Base-by-base conservation (phyloP, 2,113 vertebrate species). In the Furnarius figulus region DNA sequence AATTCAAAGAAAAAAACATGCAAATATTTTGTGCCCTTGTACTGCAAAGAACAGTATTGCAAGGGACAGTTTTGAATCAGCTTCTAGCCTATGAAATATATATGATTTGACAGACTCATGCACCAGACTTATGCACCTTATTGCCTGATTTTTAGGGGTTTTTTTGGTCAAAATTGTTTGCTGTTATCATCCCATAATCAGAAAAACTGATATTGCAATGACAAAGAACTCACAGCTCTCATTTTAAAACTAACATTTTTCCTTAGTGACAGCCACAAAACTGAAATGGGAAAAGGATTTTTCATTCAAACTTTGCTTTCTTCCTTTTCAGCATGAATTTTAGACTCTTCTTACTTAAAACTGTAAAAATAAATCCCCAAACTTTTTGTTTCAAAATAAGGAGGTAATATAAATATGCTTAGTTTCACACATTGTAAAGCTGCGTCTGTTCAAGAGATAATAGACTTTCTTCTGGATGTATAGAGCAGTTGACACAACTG, bases 391-490 rank as follows among this genome's bases (percentile, higher is more conserved):
- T 91, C 58, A 89, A 93, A 93, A 89, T 52, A 58, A 62, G 14
- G 59, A 77, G 52, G 17, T 50, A 87, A 58, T 53, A 76, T 91
- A 89, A 95, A 91, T 84, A 82, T 93, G 90, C 93, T 97, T 90
- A 79, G 72, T 85, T 96, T 92, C 65, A 92, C 70, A 93, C 30
- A 75, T 65, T 59, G 6, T 66, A 74, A 84, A 95, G 7, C 68
- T 93, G 55, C 52, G 25, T 52, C 81, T 95, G 53, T 84, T 90
- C 85, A 93, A 94, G 33, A 89, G 39, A 95, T 86, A 83, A 94
- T 68, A 78, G 87, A 93, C 90, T 91, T 95, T 97, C 85, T 96
- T 84, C 53, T 66, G 68, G 85, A 77, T 50, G 28, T 85, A 94
- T 89, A 90, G 47, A 88, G 58, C 40, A 87, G 74, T 94, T 79